These are phyloP conservation scores for Hylyphantes graminicola DNA, from an alignment of 1,140 invertebrate species.

Conservation along the genomic window DNA sequence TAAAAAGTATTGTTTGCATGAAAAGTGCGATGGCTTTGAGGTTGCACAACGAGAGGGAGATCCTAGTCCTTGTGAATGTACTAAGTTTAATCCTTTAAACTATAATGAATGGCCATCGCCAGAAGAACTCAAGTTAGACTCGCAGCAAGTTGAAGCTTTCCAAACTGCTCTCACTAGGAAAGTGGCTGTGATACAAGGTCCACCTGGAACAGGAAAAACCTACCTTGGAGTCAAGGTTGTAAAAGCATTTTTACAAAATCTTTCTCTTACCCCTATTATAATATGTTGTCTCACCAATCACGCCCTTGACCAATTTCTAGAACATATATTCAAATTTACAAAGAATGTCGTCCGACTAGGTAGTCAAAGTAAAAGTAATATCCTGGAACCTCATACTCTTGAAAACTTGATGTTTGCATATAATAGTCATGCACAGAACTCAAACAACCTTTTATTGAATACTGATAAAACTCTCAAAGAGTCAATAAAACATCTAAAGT, in stretches of 20 bases:
- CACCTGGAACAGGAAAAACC: slow-evolving; percentile 85
- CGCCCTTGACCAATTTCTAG: slow-evolving; percentile 89
- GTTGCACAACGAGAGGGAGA: background rate
- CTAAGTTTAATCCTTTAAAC: slow-evolving; percentile 33
- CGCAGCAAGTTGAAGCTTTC: slow-evolving; percentile 69
- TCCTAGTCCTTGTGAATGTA: background rate
- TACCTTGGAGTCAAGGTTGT: slow-evolving; percentile 73
- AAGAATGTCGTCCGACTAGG: slow-evolving; percentile 78
- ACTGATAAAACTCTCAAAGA: background rate
- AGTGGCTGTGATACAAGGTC: slow-evolving; percentile 78
- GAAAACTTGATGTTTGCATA: background rate
- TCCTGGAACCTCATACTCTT: slow-evolving; percentile 12
- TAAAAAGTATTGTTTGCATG: slow-evolving; percentile 34
- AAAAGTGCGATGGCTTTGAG: slow-evolving; percentile 14
- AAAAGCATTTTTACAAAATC: slow-evolving; percentile 66
- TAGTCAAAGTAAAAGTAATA: slow-evolving; percentile 72
- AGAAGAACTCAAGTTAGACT: slow-evolving; percentile 63
- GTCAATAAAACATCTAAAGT: slow-evolving; percentile 1
- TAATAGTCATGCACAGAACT: background rate
- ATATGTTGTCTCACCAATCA: slow-evolving; percentile 89
- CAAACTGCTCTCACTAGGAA: slow-evolving; percentile 69
- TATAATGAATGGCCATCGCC: slow-evolving; percentile 44
- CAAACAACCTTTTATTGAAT: no score
- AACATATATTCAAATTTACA: slow-evolving; percentile 73
- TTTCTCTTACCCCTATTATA: slow-evolving; percentile 73